Conservation (phyloP, 2,888 invertebrate genomes). For the Agrilus mali region DNA sequence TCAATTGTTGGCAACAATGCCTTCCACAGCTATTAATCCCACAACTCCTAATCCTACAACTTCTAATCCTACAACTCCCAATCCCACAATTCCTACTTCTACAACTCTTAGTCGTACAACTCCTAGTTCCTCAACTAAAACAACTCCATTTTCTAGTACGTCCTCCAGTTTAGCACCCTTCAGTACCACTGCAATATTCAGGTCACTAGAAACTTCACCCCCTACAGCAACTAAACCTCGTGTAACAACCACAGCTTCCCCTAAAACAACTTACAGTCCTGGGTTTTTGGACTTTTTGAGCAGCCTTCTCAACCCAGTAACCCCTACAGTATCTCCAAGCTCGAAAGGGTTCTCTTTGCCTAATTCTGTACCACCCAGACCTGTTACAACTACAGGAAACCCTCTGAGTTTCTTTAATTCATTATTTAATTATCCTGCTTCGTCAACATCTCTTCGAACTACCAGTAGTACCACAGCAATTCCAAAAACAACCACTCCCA, state of each 20-base stretch:
- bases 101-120: constrained; percentile 7
- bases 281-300: background rate
- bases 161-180: constrained; percentile 34
- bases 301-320: too few relatives aligned
- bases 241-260: constrained; percentile 2
- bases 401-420: too few relatives aligned
- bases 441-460: background rate
- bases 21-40: constrained; percentile 6
- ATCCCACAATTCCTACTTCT: constrained; percentile 5
- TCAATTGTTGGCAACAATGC: constrained; percentile 3
- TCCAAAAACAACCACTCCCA: constrained; percentile 33
- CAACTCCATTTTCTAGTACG: constrained; percentile 26
- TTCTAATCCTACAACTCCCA: constrained; percentile 6
- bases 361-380: background rate
- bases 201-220: constrained; percentile 10
- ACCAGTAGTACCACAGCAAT: constrained; percentile 4
- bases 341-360: background rate
- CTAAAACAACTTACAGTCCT: constrained; percentile 5
- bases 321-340: background rate
- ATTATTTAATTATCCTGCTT: too few relatives aligned
- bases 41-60: constrained; percentile 1
- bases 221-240: constrained; percentile 3
- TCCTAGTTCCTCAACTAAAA: background rate
- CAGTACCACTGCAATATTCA: constrained; percentile 8
- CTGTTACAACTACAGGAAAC: background rate